Conservation (phyloP, 2,113 vertebrate species). For the Micronycteris hirsuta region DNA sequence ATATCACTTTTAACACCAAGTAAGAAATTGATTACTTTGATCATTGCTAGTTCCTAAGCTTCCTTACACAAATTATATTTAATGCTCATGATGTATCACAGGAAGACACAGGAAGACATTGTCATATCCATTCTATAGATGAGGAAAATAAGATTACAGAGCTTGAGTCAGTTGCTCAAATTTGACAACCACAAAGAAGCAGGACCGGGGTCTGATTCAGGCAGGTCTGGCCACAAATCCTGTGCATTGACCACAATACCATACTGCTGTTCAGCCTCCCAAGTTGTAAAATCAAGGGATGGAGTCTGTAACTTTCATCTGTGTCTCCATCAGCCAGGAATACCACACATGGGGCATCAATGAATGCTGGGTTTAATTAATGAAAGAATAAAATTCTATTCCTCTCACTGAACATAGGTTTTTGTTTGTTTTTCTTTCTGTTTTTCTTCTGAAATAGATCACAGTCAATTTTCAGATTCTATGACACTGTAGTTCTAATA, state of each 20-base stretch:
- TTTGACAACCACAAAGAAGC: not conserved
- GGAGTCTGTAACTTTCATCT: not conserved
- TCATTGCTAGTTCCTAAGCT: not conserved
- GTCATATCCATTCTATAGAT: not conserved
- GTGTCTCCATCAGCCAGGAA: not conserved
- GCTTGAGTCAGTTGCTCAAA: not conserved
- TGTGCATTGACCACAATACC: not conserved
- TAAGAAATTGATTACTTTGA: not conserved
- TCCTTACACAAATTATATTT: not conserved
- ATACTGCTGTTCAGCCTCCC: too few species aligned
- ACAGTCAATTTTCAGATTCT: not conserved
- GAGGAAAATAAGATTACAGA: not conserved
- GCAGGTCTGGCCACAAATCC: not conserved
- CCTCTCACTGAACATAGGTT: not conserved
- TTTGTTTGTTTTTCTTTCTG: not conserved
- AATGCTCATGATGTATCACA: not conserved
- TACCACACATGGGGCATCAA: fast-evolving
- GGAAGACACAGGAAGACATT: not conserved
- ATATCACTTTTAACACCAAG: not conserved
- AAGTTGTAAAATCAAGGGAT: not conserved
- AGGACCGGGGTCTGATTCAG: not conserved
- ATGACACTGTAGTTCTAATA: not conserved
- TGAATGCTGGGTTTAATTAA: not conserved
- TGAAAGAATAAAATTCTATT: not conserved
- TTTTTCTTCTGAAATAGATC: not conserved